phyloP scores from a whole-genome alignment of 2,888 invertebrate genomes.

The Drosophila seclusa region DNA sequence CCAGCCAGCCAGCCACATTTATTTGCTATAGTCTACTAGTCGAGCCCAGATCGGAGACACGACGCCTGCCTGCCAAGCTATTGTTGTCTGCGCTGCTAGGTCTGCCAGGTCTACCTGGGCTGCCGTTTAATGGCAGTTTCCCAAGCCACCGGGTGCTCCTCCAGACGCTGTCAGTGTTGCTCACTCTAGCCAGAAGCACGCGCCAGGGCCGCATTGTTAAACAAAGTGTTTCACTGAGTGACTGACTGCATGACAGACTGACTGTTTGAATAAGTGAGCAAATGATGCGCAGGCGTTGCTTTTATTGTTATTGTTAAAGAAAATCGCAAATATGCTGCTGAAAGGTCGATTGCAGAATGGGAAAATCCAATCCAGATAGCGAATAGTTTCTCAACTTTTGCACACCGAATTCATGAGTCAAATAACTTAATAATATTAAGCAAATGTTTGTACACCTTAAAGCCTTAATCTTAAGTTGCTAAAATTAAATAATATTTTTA shows the following conservation, averaged over 20 bases:
- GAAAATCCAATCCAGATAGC: background rate
- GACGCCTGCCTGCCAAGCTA: slow-evolving; percentile 31
- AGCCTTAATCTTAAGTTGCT: background rate
- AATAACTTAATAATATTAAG: background rate
- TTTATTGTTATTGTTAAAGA: slow-evolving; percentile 64
- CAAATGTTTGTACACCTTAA: background rate
- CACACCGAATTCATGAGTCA: background rate
- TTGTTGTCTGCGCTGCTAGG: slow-evolving; percentile 54
- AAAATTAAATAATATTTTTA: background rate
- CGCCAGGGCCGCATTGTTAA: slow-evolving; percentile 63
- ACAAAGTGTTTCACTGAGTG: slow-evolving; percentile 15
- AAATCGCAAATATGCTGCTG: slow-evolving; percentile 26
- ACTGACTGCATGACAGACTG: slow-evolving; percentile 56
- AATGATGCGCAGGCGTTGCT: slow-evolving; percentile 47
- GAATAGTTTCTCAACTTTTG: background rate
- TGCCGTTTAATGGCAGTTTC: slow-evolving; percentile 55
- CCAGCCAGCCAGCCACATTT: slow-evolving; percentile 26
- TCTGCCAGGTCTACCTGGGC: slow-evolving; percentile 53
- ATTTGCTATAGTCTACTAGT: slow-evolving; percentile 37
- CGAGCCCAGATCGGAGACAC: slow-evolving; percentile 28
- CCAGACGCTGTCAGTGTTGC: slow-evolving; percentile 50
- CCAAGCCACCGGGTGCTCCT: slow-evolving; percentile 43
- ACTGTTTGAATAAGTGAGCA: slow-evolving; percentile 46
- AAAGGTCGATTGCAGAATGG: slow-evolving; percentile 59
- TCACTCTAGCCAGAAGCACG: slow-evolving; percentile 61